Percentiles rank a stretch among this genome's conserved stretches.
Evolutionary conservation across 1,140 invertebrate species (phyloP).

Genomic region (Subanguina moxae): DNA sequence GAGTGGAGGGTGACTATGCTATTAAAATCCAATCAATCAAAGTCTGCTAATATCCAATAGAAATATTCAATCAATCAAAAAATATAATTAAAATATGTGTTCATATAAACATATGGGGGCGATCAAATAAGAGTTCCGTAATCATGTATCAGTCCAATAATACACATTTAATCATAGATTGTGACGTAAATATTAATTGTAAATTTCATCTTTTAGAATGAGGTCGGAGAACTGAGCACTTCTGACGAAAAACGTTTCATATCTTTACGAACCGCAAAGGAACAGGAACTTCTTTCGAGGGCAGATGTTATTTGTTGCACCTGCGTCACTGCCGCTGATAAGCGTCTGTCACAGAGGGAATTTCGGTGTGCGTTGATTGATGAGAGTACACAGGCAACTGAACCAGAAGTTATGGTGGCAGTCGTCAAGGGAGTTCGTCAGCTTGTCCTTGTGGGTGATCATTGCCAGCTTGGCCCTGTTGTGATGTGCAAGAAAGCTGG

Average conservation of each 20-base stretch:
- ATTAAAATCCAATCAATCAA: too few species aligned
- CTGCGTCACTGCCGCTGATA: conserved; percentile 95
- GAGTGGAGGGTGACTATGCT: too few species aligned
- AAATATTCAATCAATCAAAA: too few species aligned
- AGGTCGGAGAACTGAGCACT: conserved; percentile 49
- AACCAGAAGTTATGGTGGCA: conserved; percentile 97
- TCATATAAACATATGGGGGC: too few species aligned
- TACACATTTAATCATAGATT: too few species aligned
- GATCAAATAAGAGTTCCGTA: too few species aligned
- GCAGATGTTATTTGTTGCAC: conserved; percentile 94
- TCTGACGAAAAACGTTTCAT: conserved; percentile 88
- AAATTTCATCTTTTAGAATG: conserved; percentile 40
- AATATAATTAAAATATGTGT: too few species aligned
- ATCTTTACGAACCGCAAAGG: conserved; percentile 81
- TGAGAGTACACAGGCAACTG: conserved; percentile 90
- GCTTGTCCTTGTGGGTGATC: conserved; percentile 92
- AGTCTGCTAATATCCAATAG: too few species aligned
- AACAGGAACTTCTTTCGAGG: conserved; percentile 83
- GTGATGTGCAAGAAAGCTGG: conserved; percentile 97
- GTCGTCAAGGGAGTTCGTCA: conserved; percentile 94
- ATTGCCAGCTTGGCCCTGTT: conserved; percentile 78
- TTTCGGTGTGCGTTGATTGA: conserved; percentile 97
- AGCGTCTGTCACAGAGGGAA: conserved; percentile 79
- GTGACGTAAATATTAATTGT: too few species aligned
- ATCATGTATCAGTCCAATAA: too few species aligned